A percentile compares a stretch with the other conserved stretches of the same genome.
Conservation (phyloP, 1,140 invertebrate genomes). For the Anagrus nilaparvatae region DNA sequence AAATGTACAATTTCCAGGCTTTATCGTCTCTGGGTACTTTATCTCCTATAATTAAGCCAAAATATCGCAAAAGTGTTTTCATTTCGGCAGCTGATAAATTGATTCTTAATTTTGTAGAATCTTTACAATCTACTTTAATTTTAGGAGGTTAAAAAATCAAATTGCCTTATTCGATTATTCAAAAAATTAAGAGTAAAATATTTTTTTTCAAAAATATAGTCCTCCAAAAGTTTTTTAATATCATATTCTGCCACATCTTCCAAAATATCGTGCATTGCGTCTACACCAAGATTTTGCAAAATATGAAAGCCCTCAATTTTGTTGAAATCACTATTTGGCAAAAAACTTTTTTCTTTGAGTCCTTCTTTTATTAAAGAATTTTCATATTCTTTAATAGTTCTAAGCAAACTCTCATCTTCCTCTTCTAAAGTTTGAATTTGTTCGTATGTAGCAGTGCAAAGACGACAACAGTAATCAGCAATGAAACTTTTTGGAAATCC, state of each 20-base stretch:
- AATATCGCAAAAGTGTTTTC: conserved; percentile 10
- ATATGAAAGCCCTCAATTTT: conserved; percentile 29
- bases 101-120: conserved; percentile 11
- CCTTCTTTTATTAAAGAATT: conserved; percentile 18
- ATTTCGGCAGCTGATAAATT: conserved; percentile 14
- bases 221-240: too few relatives aligned
- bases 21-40: conserved; percentile 9
- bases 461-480: conserved; percentile 14
- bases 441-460: conserved; percentile 12
- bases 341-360: conserved; percentile 33
- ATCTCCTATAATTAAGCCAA: conserved; percentile 16
- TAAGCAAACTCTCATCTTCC: conserved; percentile 11
- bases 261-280: too few relatives aligned
- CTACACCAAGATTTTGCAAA: conserved; percentile 26
- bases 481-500: conserved; percentile 16
- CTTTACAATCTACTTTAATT: conserved; percentile 10
- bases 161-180: too few relatives aligned
- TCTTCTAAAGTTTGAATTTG: conserved; percentile 8
- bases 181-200: too few relatives aligned
- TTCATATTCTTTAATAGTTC: conserved; percentile 14
- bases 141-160: too few relatives aligned
- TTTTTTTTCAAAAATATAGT: too few relatives aligned
- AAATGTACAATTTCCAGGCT: conserved; percentile 15
- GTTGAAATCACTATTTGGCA: conserved; percentile 30
- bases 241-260: too few relatives aligned